phyloP scores from a whole-genome alignment of 2,113 vertebrate species.

The Bubo bubo region DNA sequence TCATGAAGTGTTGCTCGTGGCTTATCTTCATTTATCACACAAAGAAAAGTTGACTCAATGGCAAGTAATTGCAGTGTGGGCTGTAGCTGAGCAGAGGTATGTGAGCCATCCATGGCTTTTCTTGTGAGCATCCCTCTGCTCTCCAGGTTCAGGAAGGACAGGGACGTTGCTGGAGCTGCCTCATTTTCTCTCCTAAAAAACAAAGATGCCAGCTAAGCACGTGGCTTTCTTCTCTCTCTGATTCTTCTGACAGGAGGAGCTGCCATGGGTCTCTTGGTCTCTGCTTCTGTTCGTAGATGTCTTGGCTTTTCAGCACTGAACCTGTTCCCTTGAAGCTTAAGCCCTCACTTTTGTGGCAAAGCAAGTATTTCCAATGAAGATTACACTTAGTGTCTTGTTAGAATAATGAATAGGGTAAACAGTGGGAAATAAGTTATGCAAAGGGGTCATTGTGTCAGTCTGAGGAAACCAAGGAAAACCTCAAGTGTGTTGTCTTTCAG shows the following conservation, averaged over 20 bases:
- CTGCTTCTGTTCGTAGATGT: background rate
- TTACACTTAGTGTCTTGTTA: background rate
- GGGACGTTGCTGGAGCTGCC: background rate
- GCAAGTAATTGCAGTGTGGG: background rate
- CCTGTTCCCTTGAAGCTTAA: background rate
- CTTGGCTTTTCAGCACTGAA: background rate
- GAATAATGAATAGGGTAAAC: constrained; percentile 20
- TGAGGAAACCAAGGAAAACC: background rate
- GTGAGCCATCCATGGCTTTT: fast-evolving
- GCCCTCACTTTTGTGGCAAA: background rate
- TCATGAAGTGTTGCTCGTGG: background rate
- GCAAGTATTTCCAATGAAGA: background rate
- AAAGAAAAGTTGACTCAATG: background rate
- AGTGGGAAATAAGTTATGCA: background rate
- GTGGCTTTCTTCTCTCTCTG: background rate
- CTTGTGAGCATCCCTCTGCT: background rate
- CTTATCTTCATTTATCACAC: background rate
- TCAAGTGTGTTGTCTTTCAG: background rate
- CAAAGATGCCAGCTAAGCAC: background rate
- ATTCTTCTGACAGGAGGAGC: background rate
- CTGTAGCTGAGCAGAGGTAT: fast-evolving
- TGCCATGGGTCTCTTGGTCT: background rate
- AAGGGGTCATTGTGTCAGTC: background rate
- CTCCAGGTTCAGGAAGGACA: background rate
- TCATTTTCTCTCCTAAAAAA: background rate